Base-by-base conservation (phyloP, 2,113 vertebrate species). In the Oncorhynchus clarkii region DNA sequence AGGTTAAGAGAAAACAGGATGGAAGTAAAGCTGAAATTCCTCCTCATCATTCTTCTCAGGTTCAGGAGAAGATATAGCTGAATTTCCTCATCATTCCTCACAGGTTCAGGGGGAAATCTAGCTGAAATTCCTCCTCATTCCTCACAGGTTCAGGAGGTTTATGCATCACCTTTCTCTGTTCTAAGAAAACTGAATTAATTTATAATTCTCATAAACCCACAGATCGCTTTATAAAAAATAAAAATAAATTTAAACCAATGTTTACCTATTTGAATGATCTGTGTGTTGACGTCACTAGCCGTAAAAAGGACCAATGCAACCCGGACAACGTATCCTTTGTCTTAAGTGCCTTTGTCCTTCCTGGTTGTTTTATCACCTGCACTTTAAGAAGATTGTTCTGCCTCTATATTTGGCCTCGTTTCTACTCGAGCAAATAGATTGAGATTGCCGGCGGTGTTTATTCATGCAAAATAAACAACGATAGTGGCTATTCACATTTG, bases 401-500 rank as follows among this genome's bases (percentile, higher is more conserved):
- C 39, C 5, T 16, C 16, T 67, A 34, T n/a, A 49, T 27, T 72
- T 48, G 64, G 64, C 67, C 31, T 34, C 22, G 59, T 80, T 66
- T 77, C 26, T 48, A 57, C 39, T 78, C 72, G 18, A 57, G 66
- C 16, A 78, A 78, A 78, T 73, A 67, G 24, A 74, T 62, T 67
- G 70, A 68, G 73, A 75, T 73, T 62, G 39, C 75, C 72, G 68
- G 31, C 49, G 73, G 9, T 70, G 64, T 80, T 72, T 49, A 67
- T 73, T 70, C 74, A 80, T 70, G 59, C 57, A 78, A 78, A 75
- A 6, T 31, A 72, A 75, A 72, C 67, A 68, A 26, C 60, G 78
- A 74, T 69, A 64, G 49, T 80, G 51, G 75, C 68, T 67, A 75
- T 77, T 84, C 72, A 75, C 78, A 72, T 7, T 7, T 70, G 34